Evolutionary conservation across 1,140 invertebrate species (phyloP).

Genomic region (Aphidius gifuensis): DNA sequence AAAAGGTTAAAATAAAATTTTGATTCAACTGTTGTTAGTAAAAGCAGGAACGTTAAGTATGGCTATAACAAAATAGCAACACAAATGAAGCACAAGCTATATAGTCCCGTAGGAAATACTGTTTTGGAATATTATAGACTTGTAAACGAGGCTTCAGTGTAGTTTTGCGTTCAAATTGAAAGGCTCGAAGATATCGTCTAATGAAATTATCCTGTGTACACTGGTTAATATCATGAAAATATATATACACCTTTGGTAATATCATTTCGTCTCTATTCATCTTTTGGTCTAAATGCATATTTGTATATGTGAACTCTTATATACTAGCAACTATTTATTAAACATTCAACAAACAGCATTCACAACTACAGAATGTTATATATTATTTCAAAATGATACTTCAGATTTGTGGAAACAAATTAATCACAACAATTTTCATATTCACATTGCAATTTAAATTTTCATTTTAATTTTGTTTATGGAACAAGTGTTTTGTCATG

Average conservation of each 20-base stretch:
- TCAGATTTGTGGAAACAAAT: slow-evolving; percentile 25
- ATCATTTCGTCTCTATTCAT: neutral
- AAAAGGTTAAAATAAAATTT: too few relatives aligned
- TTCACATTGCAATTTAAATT: too few relatives aligned
- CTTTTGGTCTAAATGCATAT: too few relatives aligned
- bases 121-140: slow-evolving; percentile 41
- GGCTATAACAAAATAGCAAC: slow-evolving; percentile 28
- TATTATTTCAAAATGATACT: slow-evolving; percentile 49
- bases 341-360: slow-evolving; percentile 26
- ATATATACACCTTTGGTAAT: too few relatives aligned
- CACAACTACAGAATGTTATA: slow-evolving; percentile 47
- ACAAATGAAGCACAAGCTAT: slow-evolving; percentile 33
- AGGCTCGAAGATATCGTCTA: slow-evolving; percentile 54
- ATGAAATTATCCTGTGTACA: slow-evolving; percentile 50
- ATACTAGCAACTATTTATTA: too few relatives aligned
- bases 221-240: slow-evolving; percentile 20
- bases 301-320: too few relatives aligned
- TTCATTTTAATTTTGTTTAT: too few relatives aligned
- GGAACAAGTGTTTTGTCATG: too few relatives aligned
- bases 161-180: slow-evolving; percentile 39
- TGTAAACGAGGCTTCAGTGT: slow-evolving; percentile 44
- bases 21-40: too few relatives aligned
- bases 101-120: slow-evolving; percentile 9
- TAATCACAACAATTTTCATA: too few relatives aligned
- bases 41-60: slow-evolving; percentile 31